Evolutionary conservation across 2,797 vertebrate species (phyloP).

Genomic region (Schizothorax lantsangensis): DNA sequence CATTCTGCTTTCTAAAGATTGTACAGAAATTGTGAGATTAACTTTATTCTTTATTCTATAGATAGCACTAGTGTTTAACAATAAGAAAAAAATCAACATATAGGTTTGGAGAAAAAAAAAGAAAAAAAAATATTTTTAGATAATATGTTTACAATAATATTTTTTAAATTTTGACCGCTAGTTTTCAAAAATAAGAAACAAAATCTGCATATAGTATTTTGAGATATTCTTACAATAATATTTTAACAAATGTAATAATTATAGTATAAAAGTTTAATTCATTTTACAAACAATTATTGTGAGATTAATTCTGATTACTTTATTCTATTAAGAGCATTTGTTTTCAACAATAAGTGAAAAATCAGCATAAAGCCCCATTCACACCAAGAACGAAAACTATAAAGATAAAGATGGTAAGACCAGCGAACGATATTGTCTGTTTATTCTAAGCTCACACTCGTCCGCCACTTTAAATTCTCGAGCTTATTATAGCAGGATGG

Average conservation of each 20-base stretch:
- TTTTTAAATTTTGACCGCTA: background rate
- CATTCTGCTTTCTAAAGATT: background rate
- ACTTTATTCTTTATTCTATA: background rate
- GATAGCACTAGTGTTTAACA: background rate
- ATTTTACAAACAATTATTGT: background rate
- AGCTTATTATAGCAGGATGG: background rate
- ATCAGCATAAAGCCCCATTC: background rate
- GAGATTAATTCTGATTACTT: background rate
- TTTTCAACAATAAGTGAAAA: background rate
- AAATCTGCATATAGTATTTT: background rate
- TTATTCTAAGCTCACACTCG: too few relatives aligned
- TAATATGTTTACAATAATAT: background rate
- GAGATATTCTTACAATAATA: background rate
- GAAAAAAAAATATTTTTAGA: background rate
- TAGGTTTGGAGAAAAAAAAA: background rate
- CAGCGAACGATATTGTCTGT: too few relatives aligned
- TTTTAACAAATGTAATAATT: background rate
- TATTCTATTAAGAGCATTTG: background rate
- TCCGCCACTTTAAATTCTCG: background rate
- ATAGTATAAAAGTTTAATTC: background rate
- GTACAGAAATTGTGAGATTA: background rate
- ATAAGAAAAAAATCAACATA: background rate
- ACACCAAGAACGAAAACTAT: background rate
- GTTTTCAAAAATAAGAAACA: background rate
- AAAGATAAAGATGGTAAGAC: too few relatives aligned